Evolutionary conservation across 2,113 vertebrate species (phyloP).

Genomic region (Fulica atra): DNA sequence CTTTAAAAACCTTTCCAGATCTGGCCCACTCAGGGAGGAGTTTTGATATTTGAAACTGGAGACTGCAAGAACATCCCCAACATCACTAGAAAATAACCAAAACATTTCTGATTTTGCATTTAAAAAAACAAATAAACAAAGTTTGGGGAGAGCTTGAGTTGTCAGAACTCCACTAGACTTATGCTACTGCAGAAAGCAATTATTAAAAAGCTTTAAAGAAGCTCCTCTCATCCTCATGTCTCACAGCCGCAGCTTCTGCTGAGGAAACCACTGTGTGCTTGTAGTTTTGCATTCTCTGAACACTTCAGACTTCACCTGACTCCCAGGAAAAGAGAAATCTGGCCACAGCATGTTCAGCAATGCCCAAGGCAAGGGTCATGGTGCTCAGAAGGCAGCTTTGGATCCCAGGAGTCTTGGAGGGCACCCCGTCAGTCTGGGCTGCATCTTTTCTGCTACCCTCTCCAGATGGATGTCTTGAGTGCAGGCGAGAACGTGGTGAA

Average conservation of each 20-base stretch:
- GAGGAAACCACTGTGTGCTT: background rate
- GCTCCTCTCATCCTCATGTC: background rate
- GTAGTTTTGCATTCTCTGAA: background rate
- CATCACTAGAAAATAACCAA: constrained; percentile 22
- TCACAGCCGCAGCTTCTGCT: background rate
- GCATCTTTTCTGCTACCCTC: background rate
- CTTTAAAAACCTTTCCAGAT: constrained; percentile 18
- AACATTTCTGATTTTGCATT: background rate
- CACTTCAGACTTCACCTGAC: background rate
- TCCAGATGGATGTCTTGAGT: background rate
- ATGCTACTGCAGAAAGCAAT: background rate
- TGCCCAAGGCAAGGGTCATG: background rate
- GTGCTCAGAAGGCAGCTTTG: background rate
- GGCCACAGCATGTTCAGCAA: rapidly evolving
- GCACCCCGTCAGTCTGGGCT: background rate
- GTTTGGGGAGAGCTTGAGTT: background rate
- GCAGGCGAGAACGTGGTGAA: background rate
- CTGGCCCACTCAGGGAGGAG: constrained; percentile 29
- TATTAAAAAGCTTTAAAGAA: background rate
- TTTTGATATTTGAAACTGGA: background rate
- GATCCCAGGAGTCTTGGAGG: background rate
- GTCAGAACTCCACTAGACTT: background rate
- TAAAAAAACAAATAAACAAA: background rate
- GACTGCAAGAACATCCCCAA: constrained; percentile 2
- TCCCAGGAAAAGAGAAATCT: background rate